A percentile compares a stretch with the other conserved stretches of the same genome.
phyloP scores from a whole-genome alignment of 2,113 vertebrate species.

The Formicarius rufipectus region DNA sequence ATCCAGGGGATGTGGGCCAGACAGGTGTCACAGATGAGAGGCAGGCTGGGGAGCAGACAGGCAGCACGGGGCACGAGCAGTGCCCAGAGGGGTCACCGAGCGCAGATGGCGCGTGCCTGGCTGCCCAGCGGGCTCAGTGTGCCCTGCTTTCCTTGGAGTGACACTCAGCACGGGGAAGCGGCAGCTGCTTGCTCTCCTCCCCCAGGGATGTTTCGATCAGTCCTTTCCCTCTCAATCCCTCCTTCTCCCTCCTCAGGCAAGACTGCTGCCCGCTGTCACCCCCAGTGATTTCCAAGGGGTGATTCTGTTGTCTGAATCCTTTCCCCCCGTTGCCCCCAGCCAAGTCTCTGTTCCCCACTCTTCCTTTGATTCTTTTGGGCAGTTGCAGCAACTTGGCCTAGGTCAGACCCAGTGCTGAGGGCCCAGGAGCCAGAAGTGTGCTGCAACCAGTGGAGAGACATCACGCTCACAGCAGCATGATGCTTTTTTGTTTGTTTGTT shows the following conservation, averaged over 20 bases:
- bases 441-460: background rate
- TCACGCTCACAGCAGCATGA: background rate
- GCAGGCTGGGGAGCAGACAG: background rate
- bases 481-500: background rate
- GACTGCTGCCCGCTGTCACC: background rate
- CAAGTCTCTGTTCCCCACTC: fast-evolving
- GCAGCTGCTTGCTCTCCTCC: background rate
- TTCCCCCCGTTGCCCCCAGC: background rate
- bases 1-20: fast-evolving
- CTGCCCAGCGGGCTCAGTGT: background rate
- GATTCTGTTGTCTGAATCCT: background rate
- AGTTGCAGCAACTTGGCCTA: background rate
- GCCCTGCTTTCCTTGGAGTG: background rate
- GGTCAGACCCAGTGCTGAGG: background rate
- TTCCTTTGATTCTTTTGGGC: background rate
- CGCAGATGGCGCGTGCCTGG: background rate
- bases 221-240: background rate
- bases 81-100: fast-evolving
- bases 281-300: background rate
- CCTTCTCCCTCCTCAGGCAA: background rate
- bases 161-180: background rate
- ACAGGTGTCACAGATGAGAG: background rate
- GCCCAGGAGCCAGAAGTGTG: background rate
- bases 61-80: fast-evolving
- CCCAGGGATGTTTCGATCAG: background rate